Percentiles rank a stretch among this genome's conserved stretches.
Evolutionary conservation across 2,888 invertebrate species (phyloP).

Genomic region (Alloscopus bannaensis): DNA sequence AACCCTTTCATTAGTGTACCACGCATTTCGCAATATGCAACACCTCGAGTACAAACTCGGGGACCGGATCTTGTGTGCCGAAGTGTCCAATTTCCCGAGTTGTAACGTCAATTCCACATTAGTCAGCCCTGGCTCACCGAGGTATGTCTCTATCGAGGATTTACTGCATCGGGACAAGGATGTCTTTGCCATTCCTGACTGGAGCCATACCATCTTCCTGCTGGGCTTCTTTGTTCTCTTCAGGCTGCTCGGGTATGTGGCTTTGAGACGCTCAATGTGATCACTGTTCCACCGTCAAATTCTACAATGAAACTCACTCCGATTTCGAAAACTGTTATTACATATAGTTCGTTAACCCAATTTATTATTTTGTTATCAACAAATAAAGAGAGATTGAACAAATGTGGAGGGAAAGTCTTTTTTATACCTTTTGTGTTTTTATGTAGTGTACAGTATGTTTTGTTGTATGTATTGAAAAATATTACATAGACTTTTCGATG

Average conservation of each 20-base stretch:
- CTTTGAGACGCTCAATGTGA: conserved; percentile 80
- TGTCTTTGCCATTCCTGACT: conserved; percentile 79
- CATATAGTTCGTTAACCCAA: not conserved
- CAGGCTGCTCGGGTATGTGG: conserved; percentile 84
- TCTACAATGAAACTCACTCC: no score
- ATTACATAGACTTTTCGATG: no score
- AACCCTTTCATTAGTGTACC: conserved; percentile 80
- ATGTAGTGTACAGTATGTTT: no score
- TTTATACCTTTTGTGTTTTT: no score
- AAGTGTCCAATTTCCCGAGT: conserved; percentile 76
- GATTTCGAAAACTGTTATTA: no score
- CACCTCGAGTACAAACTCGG: conserved; percentile 85
- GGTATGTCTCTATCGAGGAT: conserved; percentile 81
- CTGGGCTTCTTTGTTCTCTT: conserved; percentile 84
- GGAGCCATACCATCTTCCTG: conserved; percentile 85
- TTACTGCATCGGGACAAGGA: conserved; percentile 83
- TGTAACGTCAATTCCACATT: conserved; percentile 77
- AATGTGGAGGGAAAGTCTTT: no score
- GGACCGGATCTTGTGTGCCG: conserved; percentile 81
- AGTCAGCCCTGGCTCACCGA: conserved; percentile 7
- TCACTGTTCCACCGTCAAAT: no score
- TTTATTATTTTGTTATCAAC: not conserved
- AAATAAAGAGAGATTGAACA: no score
- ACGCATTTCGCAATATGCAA: conserved; percentile 88
- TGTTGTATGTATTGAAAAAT: no score